Evolutionary conservation across 2,888 invertebrate species (phyloP).

Genomic region (Oscheius sp.): DNA sequence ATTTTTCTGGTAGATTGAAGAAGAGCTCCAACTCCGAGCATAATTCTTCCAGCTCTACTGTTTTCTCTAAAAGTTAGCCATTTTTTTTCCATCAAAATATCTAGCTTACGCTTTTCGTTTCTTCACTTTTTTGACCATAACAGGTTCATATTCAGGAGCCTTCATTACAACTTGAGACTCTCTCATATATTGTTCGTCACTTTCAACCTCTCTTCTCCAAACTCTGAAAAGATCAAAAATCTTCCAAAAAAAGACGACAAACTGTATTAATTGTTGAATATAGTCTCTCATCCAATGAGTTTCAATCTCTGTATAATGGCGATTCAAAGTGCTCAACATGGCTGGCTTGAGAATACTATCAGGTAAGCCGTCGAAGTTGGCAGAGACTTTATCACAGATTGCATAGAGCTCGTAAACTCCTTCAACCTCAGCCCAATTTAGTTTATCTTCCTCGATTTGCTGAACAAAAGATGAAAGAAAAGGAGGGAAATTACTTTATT

Average conservation of each 20-base stretch:
- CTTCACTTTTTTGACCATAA: not conserved
- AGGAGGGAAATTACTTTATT: not conserved
- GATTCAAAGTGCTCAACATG: constrained; percentile 42
- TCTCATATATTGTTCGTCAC: constrained; percentile 37
- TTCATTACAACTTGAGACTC: constrained; percentile 46
- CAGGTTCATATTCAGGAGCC: constrained; percentile 39
- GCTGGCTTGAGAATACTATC: constrained; percentile 53
- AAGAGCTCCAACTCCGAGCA: constrained; percentile 28
- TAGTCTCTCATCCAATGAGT: constrained; percentile 50
- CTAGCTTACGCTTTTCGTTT: constrained; percentile 16
- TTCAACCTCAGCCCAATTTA: constrained; percentile 51
- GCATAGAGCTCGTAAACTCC: constrained; percentile 45
- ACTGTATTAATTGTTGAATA: constrained; percentile 12
- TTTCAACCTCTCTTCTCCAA: constrained; percentile 51
- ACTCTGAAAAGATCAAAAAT: constrained; percentile 28
- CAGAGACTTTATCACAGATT: constrained; percentile 45
- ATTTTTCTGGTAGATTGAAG: constrained; percentile 24
- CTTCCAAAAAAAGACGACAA: not conserved
- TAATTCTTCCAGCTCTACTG: constrained; percentile 21
- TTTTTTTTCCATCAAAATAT: no score
- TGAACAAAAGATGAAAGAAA: constrained; percentile 9
- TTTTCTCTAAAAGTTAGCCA: constrained; percentile 22
- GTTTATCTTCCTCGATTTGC: constrained; percentile 35
- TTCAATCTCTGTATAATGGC: constrained; percentile 34
- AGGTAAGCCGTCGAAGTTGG: constrained; percentile 43